Conservation (phyloP, 2,113 vertebrate genomes). For the Notarius quadriscutis region DNA sequence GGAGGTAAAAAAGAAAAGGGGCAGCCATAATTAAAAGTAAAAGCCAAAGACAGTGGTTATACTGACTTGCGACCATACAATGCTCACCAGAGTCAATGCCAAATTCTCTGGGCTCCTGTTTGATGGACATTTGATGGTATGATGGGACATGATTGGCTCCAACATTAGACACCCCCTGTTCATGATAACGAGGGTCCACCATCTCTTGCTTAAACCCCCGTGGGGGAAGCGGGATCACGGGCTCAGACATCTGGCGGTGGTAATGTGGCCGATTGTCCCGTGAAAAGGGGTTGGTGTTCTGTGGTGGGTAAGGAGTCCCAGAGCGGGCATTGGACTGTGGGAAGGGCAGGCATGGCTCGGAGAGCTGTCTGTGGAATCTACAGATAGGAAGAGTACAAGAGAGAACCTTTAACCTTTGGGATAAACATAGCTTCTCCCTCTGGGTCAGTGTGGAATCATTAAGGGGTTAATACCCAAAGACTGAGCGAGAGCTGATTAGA, state of each 20-base stretch:
- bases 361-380: conserved; percentile 91
- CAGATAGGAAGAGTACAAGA: not conserved
- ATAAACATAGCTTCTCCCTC: conserved; percentile 46
- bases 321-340: conserved; percentile 52
- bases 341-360: conserved; percentile 79
- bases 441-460: conserved; percentile 33
- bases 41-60: not conserved
- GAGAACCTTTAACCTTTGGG: conserved; percentile 16
- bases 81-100: conserved; percentile 85
- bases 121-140: conserved; percentile 84
- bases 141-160: conserved; percentile 67
- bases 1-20: not conserved
- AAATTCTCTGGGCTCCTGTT: conserved; percentile 91
- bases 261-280: conserved; percentile 78
- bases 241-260: conserved; percentile 89
- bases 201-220: conserved; percentile 90
- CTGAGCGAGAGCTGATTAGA: conserved; percentile 40
- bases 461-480: conserved; percentile 39
- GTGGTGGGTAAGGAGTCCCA: conserved; percentile 72
- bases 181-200: conserved; percentile 80
- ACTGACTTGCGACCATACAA: not conserved
- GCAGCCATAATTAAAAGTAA: not conserved
- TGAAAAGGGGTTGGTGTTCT: conserved; percentile 59
- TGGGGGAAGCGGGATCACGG: conserved; percentile 73
- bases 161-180: conserved; percentile 68